Evolutionary conservation across 2,113 vertebrate species (phyloP), one percentile per base, ranked within the genome.

Genomic region (Aleadryas rufinucha): DNA sequence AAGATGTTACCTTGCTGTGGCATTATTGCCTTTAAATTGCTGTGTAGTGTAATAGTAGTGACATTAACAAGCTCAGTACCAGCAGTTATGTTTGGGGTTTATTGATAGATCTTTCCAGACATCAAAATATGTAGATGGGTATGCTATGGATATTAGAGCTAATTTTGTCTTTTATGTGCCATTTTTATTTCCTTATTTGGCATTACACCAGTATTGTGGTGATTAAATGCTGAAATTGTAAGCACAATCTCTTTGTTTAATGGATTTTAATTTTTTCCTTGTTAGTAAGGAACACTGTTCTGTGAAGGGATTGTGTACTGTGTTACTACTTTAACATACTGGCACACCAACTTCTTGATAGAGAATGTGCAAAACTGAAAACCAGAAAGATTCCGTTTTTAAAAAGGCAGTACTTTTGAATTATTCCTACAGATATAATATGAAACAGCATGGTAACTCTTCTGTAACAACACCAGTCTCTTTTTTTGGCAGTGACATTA

Each of bases 401-500:
- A 7, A 64, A 78, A 82, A 42, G 26, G 33, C 28, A 52, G 24
- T 84, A 54, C 9, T 89, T 87, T 45, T 56, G 21, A 86, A 44
- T 93, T 63, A 56, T 70, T 93, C 42, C 35, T 89, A 16, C 23
- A 61, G 37, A 57, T 72, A 7, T 11, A 65, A 28, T 37, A 72
- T 64, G n/a, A 85, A 84, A 70, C 26, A 47, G 39, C 59, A 10
- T 27, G 47, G 35, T 86, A 84, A 75, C 68, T 93, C 72, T 84
- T 82, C 72, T 82, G 71, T 89, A 68, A 91, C 89, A 95, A 82
- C 85, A 82, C 13, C 49, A 94, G 93, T 79, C 69, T 93, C 16
- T n/a, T 93, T 80, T 84, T 89, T 97, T 90, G 90, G 89, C 86
- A 95, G 91, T 78, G 76, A 27, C n/a, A 41, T 77, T 93, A 60